phyloP scores from a whole-genome alignment of 2,113 vertebrate species.

The human region DNA sequence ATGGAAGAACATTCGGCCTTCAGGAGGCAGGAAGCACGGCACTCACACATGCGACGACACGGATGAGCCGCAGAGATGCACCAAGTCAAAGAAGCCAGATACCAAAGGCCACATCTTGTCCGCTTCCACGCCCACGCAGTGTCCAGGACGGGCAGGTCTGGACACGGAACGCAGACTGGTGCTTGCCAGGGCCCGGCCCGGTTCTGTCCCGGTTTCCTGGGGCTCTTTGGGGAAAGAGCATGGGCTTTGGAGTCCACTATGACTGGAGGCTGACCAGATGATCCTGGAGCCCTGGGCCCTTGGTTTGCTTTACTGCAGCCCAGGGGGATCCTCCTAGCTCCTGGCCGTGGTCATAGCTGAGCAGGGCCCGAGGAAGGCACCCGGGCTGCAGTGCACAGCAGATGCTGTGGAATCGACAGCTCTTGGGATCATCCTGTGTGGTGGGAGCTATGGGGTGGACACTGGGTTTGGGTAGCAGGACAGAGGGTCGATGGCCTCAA shows the following conservation, averaged over 20 bases:
- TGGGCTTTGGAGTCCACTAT: not conserved
- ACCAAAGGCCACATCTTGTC: not conserved
- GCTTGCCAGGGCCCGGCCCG: not conserved
- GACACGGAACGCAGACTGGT: not conserved
- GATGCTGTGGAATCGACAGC: not conserved
- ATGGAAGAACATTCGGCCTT: not conserved
- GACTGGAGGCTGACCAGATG: not conserved
- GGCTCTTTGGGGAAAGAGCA: not conserved
- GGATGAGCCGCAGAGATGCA: not conserved
- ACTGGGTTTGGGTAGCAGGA: not conserved
- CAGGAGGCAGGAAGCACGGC: not conserved
- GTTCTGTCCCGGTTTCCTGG: not conserved
- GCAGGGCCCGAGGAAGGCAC: not conserved
- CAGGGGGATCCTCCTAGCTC: not conserved
- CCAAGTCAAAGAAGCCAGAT: not conserved
- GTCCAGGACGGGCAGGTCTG: not conserved
- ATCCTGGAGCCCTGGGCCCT: not conserved
- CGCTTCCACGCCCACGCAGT: rapidly evolving
- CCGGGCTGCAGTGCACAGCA: not conserved
- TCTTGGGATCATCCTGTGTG: not conserved
- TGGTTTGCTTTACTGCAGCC: not conserved
- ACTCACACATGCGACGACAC: not conserved
- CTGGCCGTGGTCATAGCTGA: not conserved
- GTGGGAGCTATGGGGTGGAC: not conserved
- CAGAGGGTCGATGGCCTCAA: not conserved